phyloP scores from a whole-genome alignment of 1,140 invertebrate genomes.

The Papilio machaon region DNA sequence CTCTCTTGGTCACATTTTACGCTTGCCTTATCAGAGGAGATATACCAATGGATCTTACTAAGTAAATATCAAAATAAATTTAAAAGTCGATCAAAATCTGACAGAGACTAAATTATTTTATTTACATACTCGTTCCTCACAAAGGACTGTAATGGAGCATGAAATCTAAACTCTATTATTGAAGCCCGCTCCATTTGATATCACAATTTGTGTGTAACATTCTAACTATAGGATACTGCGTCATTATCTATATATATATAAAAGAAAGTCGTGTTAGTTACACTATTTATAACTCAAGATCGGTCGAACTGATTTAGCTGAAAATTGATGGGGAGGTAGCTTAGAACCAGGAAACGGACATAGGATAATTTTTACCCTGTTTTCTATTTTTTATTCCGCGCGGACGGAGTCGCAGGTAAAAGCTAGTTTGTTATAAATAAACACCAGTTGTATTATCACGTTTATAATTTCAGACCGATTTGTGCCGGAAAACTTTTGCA shows the following conservation, averaged over 20 bases:
- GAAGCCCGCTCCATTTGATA: constrained; percentile 36
- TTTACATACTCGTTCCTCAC: constrained; percentile 49
- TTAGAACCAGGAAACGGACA: no score
- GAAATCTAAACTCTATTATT: constrained; percentile 48
- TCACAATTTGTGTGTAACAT: constrained; percentile 22
- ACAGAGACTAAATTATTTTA: constrained; percentile 49
- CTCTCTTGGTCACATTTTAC: neutral
- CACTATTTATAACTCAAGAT: no score
- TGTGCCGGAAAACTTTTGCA: neutral
- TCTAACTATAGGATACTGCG: neutral
- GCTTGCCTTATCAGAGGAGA: neutral
- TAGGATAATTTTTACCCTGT: no score
- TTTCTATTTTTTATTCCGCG: no score
- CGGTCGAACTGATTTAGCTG: no score
- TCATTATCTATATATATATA: no score
- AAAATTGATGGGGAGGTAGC: no score
- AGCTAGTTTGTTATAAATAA: constrained; percentile 20
- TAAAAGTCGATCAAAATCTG: constrained; percentile 40
- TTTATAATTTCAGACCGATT: neutral
- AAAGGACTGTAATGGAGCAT: constrained; percentile 54
- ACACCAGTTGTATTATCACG: neutral
- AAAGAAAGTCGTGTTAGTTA: no score
- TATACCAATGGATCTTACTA: neutral
- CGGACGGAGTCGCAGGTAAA: no score
- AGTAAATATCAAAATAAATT: neutral